Base-by-base conservation (phyloP, 35 echinoderm and acorn worm species). In the Apostichopus japonicus region DNA sequence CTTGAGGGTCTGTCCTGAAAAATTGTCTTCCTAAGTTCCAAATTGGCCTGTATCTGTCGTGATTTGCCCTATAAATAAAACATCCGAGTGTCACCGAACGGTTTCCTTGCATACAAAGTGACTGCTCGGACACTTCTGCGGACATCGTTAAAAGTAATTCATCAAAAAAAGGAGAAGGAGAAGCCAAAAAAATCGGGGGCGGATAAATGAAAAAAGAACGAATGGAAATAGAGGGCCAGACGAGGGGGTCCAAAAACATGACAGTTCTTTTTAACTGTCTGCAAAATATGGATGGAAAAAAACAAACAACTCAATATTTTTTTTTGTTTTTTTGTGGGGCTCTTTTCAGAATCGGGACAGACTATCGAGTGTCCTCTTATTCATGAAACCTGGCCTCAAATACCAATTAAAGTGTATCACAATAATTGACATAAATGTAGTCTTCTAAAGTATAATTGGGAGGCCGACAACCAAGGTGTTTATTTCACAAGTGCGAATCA, bases 361-460 rank as follows among this genome's bases (percentile, higher is more conserved):
- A 23, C 21, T 84, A 84, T 84, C 54, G 53, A 55, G 81, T 21
- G 56, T 57, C 56, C 54, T 23, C 63, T 72, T 10, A 72, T 24
- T 72, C 63, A 51, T 27, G 23, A 54, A 53, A 7, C 62, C 21
- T 57, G 86, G 86, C 86, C 86, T 63, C 86, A 89, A 89, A 89
- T 89, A 89, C 86, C 86, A 89, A 89, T 89, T 89, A 89, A 89
- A 89, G 67, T 65, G 86, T 89, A 89, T 89, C 86, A 89, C 86
- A 63, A 72, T 73, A 89, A 65, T 89, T 89, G 86, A 89, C 86
- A 89, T 89, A 89, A 89, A 89, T 89, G 59, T 73, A 72, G 86
- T 65, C 44, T 67, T 65, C 86, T 72, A 51, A 89, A 89, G 86
- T 89, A 89, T 89, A 89, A 89, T 59, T 89, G 61, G 16, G 86